Base-by-base conservation (phyloP, 1,140 invertebrate species). In the Drosophila tropicalis region DNA sequence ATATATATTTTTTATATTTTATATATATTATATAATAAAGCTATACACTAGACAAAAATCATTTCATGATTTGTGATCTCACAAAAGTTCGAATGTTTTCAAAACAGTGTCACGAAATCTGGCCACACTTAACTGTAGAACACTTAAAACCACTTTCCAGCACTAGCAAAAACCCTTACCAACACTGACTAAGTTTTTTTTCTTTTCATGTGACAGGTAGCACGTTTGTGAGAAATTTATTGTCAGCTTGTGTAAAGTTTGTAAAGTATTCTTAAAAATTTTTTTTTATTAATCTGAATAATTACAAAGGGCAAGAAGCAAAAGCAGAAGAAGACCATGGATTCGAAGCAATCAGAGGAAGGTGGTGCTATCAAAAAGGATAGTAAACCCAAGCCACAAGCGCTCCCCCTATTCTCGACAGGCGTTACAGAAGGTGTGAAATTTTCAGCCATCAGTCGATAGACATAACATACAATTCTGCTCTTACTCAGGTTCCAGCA, bases 251-350 rank as follows among this genome's bases (percentile, higher is more conserved):
- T 9, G 6, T 3, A 9, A 10, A 19, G 7, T 22, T 47, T 19
- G 19, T 15, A 17, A 47, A 12, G 12, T 17, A 12, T 56, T 56
- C 4, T 32, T 32, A 13, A 0, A 58, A 58, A 56, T 13, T 36
- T n/a, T n/a, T n/a, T n/a, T n/a, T n/a, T n/a, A n/a, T n/a, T n/a
- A n/a, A n/a, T n/a, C n/a, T 0, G 2, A 47, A 13, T n/a, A 54
- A 9, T 1, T 29, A n/a, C n/a, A 3, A 87, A 83, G 84, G 76
- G 72, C n/a, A 87, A 72, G 36, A 80, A 87, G 25, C 72, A 81
- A 19, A 89, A 72, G 51, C n/a, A 41, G 19, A 87, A 70, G 56
- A 87, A 79, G 10, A 36, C 55, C 10, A 61, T 66, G 13, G 22
- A 61, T 12, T 2, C 22, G 6, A 41, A 15, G 32, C 15, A 72